Evolutionary conservation across 2,113 vertebrate species (phyloP), one percentile per base, ranked within the genome.

Genomic region (Sprattus sprattus): DNA sequence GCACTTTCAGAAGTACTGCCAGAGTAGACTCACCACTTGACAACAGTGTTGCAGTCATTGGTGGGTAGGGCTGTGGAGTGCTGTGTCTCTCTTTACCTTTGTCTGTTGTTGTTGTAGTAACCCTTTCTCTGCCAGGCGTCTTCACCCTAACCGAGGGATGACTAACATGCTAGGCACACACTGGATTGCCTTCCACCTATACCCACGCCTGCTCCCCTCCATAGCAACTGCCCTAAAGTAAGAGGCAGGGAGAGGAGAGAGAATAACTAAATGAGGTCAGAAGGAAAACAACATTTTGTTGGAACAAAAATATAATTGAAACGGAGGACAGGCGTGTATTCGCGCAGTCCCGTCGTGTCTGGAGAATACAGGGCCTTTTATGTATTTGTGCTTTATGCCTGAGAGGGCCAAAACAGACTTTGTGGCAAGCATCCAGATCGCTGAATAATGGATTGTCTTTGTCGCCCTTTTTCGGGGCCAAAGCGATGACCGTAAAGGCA

Each of bases 391-490:
- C 87, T 90, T 92, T 93, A 89, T 90, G 91, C 88, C 86, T 89
- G 91, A 90, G 85, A 87, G 90, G 89, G 52, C 75, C 88, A 85
- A 92, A 92, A 89, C 86, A 89, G 88, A 90, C 83, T 82, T 82
- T 81, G 88, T 92, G 91, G 91, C 90, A 25, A 81, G 80, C 64
- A 83, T 89, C 89, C 92, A 91, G 89, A 46, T 81, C 22, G 10
- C 81, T 45, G 90, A 90, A 93, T 91, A 95, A 94, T 93, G 87
- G 87, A n/a, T 83, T 1, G 87, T 88, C 91, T 95, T 91, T 95
- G 93, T 94, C 88, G 60, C 81, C 54, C 71, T 83, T 87, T 87
- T 52, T 75, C 84, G 87, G 88, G 82, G 85, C 92, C 91, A 91
- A 85, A 85, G 9, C 92, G 88, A 47, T 92, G 91, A 92, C 92